A percentile compares a stretch with the other conserved stretches of the same genome.
Evolutionary conservation across 2,113 vertebrate species (phyloP).

Genomic region (Bucco capensis): DNA sequence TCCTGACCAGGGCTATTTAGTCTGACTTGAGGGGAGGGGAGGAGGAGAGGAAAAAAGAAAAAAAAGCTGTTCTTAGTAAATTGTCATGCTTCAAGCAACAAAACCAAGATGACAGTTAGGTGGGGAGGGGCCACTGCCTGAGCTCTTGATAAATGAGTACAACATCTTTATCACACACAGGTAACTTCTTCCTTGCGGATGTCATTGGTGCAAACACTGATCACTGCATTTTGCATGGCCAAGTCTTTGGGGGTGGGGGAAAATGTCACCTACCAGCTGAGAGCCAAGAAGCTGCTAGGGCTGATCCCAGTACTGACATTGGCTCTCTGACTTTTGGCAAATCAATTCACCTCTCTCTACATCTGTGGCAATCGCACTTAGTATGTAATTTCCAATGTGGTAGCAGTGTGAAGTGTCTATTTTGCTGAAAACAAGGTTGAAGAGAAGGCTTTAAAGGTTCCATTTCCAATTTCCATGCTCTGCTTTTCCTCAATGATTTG

Average conservation of each 20-base stretch:
- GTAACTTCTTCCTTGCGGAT: background rate
- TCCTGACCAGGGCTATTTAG: background rate
- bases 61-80: background rate
- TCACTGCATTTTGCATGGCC: background rate
- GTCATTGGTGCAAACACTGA: background rate
- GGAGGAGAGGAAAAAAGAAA: fast-evolving
- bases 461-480: background rate
- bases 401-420: background rate
- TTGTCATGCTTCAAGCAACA: background rate
- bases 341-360: background rate
- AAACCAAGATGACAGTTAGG: background rate
- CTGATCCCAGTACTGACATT: background rate
- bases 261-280: background rate
- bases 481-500: background rate
- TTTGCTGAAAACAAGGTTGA: background rate
- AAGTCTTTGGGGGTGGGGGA: too few species aligned
- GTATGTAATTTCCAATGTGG: fast-evolving
- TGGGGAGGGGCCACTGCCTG: background rate
- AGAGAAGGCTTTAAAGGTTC: background rate
- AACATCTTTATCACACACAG: background rate
- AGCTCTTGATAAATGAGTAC: background rate
- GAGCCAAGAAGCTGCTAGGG: background rate
- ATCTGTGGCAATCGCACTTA: background rate
- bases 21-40: fast-evolving
- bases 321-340: background rate